Evolutionary conservation across 2,797 vertebrate species (phyloP).

Genomic region (Natrix natrix): DNA sequence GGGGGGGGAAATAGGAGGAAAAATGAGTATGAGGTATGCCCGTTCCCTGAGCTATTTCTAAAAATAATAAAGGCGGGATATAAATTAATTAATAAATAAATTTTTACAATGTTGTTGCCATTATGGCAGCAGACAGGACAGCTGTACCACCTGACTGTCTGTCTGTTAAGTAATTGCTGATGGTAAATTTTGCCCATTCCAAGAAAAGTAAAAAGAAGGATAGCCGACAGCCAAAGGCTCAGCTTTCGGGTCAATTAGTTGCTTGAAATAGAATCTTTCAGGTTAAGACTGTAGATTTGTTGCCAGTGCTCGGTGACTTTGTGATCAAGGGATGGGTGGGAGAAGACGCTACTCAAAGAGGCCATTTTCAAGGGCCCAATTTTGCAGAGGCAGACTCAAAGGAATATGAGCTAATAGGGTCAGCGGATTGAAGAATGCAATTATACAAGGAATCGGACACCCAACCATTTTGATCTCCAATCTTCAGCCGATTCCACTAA

Average conservation of each 20-base stretch:
- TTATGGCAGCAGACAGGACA: neutral
- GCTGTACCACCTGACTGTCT: neutral
- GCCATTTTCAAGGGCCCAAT: neutral
- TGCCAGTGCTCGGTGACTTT: neutral
- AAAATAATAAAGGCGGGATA: neutral
- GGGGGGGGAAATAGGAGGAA: neutral
- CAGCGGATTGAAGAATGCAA: neutral
- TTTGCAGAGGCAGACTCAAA: no score
- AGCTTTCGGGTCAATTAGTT: neutral
- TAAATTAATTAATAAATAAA: neutral
- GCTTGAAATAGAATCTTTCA: neutral
- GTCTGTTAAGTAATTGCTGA: neutral
- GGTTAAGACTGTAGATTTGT: neutral
- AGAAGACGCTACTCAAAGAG: neutral
- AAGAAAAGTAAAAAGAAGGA: neutral
- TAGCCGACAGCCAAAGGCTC: neutral
- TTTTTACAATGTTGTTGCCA: neutral
- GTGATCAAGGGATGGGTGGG: neutral
- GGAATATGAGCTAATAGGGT: neutral
- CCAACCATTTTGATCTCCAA: neutral
- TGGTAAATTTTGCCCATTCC: neutral
- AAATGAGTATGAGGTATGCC: neutral
- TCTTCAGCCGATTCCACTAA: neutral
- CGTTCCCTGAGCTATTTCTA: neutral
- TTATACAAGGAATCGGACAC: neutral